phyloP scores from a whole-genome alignment of 35 echinoderm and acorn worm genomes.

The Ophiothrix spiculata region DNA sequence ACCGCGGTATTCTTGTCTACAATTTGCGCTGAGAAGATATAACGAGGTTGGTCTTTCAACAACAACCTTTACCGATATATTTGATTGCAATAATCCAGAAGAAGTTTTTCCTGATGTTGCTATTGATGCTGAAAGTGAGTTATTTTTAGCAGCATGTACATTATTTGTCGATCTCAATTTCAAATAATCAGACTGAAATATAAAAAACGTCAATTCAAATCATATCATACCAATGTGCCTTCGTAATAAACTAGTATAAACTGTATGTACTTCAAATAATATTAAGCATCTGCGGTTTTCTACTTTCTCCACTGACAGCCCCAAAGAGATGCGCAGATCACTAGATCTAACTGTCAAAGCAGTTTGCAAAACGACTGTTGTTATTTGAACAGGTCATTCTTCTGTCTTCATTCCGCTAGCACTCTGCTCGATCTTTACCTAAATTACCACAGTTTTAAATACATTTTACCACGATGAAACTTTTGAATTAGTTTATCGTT shows the following conservation, averaged over 20 bases:
- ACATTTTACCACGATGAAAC: too few species aligned
- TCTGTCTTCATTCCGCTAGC: too few species aligned
- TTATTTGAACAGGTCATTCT: too few species aligned
- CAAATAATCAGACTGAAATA: background rate
- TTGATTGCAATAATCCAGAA: constrained; percentile 25
- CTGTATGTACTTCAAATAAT: background rate
- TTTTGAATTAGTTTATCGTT: too few species aligned
- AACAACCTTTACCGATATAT: constrained; percentile 15
- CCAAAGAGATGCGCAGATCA: too few species aligned
- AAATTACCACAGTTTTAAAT: too few species aligned
- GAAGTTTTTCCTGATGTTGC: constrained; percentile 21
- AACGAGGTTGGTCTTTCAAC: constrained; percentile 36
- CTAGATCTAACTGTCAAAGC: too few species aligned
- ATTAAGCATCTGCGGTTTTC: background rate
- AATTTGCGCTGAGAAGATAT: constrained; percentile 18
- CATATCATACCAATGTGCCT: background rate
- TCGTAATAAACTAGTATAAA: background rate
- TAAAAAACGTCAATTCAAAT: background rate
- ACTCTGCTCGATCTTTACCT: too few species aligned
- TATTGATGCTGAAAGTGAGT: constrained; percentile 25
- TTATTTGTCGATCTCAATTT: too few species aligned
- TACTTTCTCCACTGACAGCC: background rate
- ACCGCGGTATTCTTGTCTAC: constrained; percentile 1
- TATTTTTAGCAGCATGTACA: too few species aligned
- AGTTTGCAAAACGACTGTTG: too few species aligned